Percentiles rank a stretch among this genome's conserved stretches.
phyloP scores from a whole-genome alignment of 2,113 vertebrate species.

The Scartelaos histophorus region DNA sequence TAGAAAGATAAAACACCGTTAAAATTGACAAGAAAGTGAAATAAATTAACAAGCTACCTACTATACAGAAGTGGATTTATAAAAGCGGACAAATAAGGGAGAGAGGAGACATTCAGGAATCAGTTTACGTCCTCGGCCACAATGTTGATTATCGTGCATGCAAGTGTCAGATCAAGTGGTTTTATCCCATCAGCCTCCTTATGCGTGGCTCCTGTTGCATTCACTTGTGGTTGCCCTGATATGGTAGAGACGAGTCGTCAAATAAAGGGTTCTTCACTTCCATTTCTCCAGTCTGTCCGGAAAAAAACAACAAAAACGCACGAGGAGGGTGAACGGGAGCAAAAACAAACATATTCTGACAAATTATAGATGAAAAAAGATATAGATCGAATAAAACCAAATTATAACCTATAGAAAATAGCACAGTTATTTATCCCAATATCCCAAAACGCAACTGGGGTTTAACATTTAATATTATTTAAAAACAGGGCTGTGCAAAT shows the following conservation, averaged over 20 bases:
- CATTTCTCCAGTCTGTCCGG: constrained; percentile 92
- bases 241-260: constrained; percentile 82
- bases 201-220: constrained; percentile 13
- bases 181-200: constrained; percentile 19
- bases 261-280: constrained; percentile 97
- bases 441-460: too few relatives aligned
- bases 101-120: constrained; percentile 45
- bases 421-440: too few relatives aligned
- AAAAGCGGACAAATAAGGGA: constrained; percentile 41
- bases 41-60: constrained; percentile 46
- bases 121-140: constrained; percentile 14
- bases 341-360: background rate
- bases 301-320: background rate
- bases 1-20: constrained; percentile 1
- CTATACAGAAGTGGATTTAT: constrained; percentile 26
- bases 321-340: background rate
- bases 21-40: constrained; percentile 28
- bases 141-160: constrained; percentile 49
- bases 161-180: constrained; percentile 41
- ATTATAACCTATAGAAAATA: too few relatives aligned
- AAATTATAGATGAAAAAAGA: too few relatives aligned
- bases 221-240: constrained; percentile 76
- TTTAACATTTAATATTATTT: too few relatives aligned
- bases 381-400: too few relatives aligned
- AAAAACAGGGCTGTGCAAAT: too few relatives aligned